Base-by-base conservation (phyloP, 2,113 vertebrate species). In the Thunnus thynnus region DNA sequence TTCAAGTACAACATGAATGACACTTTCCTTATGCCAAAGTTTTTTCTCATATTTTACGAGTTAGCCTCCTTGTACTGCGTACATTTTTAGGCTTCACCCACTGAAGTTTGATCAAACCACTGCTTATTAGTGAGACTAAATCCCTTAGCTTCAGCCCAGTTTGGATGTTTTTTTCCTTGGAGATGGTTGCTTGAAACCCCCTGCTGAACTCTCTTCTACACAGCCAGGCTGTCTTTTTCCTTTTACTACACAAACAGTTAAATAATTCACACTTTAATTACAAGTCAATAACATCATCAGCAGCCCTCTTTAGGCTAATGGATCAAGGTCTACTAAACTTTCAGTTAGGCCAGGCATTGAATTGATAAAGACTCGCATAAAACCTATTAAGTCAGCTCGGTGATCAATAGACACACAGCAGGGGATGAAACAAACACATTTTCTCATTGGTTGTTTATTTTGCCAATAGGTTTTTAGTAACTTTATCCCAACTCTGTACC, bases 181-280 rank as follows among this genome's bases (percentile, higher is more conserved):
- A 47, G 13, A 5, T 67, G 25, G 9, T 30, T 25, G 4, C 27
- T 44, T 48, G 13, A 18, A 61, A 55, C 46, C 36, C 17, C 46
- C 0, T 62, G 10, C 7, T 75, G 7, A 78, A 61, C 22, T 70
- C 36, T 69, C 62, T 46, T 64, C 54, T 1, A 46, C 20, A 2
- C 44, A 17, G 17, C 55, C 4, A 51, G 30, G 27, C 47, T 63
- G 3, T 18, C 27, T 25, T 20, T 41, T 51, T 73, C 48, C 36
- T 57, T 55, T 67, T 58, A 57, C 68, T 13, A 56, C 66, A 76
- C 65, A 74, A 86, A 76, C 67, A 72, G 46, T 81, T 92, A 78
- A 94, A 92, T 93, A 82, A 93, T 93, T 92, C 76, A 86, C 77
- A 60, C 55, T 73, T 80, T 88, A 92, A 92, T 93, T 88, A 91